phyloP scores from a whole-genome alignment of 2,888 invertebrate species.

The Polymixis lichenea region DNA sequence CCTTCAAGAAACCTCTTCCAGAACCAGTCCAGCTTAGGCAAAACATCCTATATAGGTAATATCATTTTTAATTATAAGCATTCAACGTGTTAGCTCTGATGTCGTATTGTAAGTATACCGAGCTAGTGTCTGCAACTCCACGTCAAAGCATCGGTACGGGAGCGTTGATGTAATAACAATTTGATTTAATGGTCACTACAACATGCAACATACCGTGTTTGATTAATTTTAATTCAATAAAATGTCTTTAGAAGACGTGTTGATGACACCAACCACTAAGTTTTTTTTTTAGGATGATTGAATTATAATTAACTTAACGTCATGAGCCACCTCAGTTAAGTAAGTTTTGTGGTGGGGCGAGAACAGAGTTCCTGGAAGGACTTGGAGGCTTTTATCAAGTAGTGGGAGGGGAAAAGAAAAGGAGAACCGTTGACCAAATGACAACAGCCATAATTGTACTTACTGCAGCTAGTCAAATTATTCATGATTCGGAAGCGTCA shows the following conservation, averaged over 20 bases:
- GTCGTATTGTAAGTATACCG: neutral
- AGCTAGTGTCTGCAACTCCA: neutral
- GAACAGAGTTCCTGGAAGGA: no score
- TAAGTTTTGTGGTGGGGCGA: no score
- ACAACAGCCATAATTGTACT: neutral
- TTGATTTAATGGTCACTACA: constrained; percentile 7
- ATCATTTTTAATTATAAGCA: neutral
- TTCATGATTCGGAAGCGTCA: neutral
- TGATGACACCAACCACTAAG: neutral
- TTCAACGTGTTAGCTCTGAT: neutral
- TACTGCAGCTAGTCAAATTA: neutral
- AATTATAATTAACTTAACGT: neutral
- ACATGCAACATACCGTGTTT: neutral
- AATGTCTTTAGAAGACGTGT: neutral
- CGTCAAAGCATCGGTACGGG: neutral
- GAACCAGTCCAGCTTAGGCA: neutral
- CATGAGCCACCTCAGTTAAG: no score
- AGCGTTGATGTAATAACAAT: neutral
- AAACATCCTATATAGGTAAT: no score
- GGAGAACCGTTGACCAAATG: no score
- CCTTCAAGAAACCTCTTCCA: no score
- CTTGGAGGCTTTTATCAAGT: no score
- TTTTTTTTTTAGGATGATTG: neutral
- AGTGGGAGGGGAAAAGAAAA: no score
- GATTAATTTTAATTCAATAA: neutral